Percentiles rank a stretch among this genome's conserved stretches.
Conservation (phyloP, 2,888 invertebrate genomes). For the Orthosia incerta region DNA sequence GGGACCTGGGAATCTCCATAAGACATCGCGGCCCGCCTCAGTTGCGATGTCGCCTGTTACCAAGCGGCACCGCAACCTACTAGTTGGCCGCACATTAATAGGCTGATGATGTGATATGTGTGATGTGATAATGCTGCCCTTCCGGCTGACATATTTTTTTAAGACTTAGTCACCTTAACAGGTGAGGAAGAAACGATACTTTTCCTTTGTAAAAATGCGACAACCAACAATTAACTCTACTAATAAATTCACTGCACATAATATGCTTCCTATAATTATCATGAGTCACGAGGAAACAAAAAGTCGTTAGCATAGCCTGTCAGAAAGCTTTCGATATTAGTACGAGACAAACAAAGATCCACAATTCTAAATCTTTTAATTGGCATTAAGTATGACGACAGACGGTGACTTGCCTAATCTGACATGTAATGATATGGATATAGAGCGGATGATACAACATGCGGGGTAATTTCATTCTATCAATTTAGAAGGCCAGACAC, state of each 20-base stretch:
- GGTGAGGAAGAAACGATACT: conserved; percentile 28
- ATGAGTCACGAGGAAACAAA: conserved; percentile 54
- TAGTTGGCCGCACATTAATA: too few species aligned
- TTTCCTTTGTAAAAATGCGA: conserved; percentile 21
- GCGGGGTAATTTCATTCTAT: not conserved
- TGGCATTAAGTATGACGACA: conserved; percentile 90
- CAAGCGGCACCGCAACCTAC: too few species aligned
- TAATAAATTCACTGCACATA: conserved; percentile 34
- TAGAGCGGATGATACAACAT: conserved; percentile 71
- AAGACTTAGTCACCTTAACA: conserved; percentile 17
- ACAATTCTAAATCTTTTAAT: conserved; percentile 90
- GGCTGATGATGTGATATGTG: too few species aligned
- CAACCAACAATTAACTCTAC: not conserved
- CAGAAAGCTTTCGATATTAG: conserved; percentile 78
- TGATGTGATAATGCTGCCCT: too few species aligned
- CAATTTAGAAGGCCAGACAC: too few species aligned
- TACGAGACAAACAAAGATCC: conserved; percentile 89
- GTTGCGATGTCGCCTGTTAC: too few species aligned
- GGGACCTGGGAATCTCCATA: too few species aligned
- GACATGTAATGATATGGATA: conserved; percentile 78
- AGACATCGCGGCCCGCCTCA: too few species aligned
- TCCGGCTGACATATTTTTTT: too few species aligned
- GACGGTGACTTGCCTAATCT: conserved; percentile 90
- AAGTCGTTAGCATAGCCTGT: conserved; percentile 46
- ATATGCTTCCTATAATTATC: conserved; percentile 33